Base-by-base conservation (phyloP, 2,113 vertebrate genomes). In the Sphaerodactylus townsendi region DNA sequence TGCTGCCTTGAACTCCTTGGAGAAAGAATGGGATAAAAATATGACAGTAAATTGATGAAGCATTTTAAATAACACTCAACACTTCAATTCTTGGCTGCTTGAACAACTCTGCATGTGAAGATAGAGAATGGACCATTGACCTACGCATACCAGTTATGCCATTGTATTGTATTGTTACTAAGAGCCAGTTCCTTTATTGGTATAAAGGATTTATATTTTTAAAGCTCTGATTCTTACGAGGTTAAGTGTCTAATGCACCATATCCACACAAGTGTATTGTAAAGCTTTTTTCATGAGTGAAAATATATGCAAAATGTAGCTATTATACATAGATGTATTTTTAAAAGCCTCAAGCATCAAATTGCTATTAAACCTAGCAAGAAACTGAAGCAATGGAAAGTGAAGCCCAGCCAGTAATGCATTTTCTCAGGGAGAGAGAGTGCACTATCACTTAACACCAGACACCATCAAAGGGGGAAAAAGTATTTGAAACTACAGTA, bases 281-380 rank as follows among this genome's bases (percentile, higher is more conserved):
- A 83, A 90, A 64, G 14, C 2, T 15, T 6, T 35, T 8, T 35
- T 72, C 75, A 2, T 25, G 2, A 68, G 23, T 71, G 21, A 86
- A 87, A 86, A 85, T 39, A 70, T 0, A 0, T 83, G 2, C n/a
- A 37, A 53, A 59, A 88, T 86, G 2, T 19, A 82, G 5, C 1
- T 90, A 68, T 82, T 82, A 77, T 7, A 85, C 13, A 68, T 64
- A 56, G 3, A 64, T 0, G 1, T 70, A 77, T 10, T 85, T 78
- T 79, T 72, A 62, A 84, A 86, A 83, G 87, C 15, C 44, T 5
- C 50, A 87, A 53, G 28, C 8, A 19, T 87, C n/a, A 28, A 17
- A 64, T 81, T 79, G 30, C 23, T 21, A 70, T 86, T 86, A 86
- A 82, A 86, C 81, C 2, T 9, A 80, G 4, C 81, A 70, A 78